Evolutionary conservation across 2,113 vertebrate species (phyloP), one percentile per base, ranked within the genome.

Genomic region (Ariopsis seemanni): DNA sequence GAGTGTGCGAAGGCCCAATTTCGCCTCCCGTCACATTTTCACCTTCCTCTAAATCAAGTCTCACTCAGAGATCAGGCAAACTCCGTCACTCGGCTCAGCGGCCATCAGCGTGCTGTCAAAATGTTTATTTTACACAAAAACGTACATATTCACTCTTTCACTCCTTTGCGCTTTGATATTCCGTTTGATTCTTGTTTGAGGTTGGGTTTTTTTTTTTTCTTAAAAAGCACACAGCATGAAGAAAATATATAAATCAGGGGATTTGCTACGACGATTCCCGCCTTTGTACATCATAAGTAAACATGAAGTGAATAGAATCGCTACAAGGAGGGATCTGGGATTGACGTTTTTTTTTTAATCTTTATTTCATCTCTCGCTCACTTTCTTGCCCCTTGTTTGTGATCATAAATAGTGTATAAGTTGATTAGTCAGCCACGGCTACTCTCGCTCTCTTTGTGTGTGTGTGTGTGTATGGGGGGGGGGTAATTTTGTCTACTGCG

Each of bases 321-420:
- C 91, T 93, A 93, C 91, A 92, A 91, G 91, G 71, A 90, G 55
- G 91, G 92, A 91, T 90, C 84, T 20, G 89, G 93, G 94, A 95
- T 94, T 95, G 94, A 94, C 93, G 94, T 93, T 92, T 93, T 95
- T 88, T 79, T 78, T 58, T 80, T 85, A 63, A 72, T 69, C 22
- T 72, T 82, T 93, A 93, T 94, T 94, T 93, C 93, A 94, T 63
- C 67, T 83, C n/a, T 22, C 34, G 1, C 27, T 81, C 15, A 72
- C 34, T 52, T 82, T 60, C 63, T 52, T 52, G 91, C 91, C 91
- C 91, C 92, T 90, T 91, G 88, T 95, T 93, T 94, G 91, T 91
- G 91, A 92, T 95, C 93, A 95, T 95, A 94, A 95, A 95, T 95
- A 95, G 91, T 95, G 94, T 91, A 95, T 94, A 91, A 88, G 94